phyloP scores from a whole-genome alignment of 2,113 vertebrate genomes.

The Fregetta grallaria region DNA sequence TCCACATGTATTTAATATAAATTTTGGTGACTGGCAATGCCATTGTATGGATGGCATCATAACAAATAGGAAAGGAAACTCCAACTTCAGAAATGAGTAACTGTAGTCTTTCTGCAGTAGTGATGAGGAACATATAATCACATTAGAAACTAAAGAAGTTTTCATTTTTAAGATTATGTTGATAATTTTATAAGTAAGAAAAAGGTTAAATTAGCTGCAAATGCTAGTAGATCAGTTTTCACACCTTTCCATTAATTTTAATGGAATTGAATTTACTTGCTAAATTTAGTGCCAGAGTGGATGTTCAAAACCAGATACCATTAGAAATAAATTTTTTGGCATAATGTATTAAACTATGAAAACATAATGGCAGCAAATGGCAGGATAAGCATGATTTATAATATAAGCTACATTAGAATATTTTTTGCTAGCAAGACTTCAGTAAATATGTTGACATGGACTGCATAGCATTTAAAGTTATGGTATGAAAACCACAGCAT shows the following conservation, averaged over 20 bases:
- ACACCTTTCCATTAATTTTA: not conserved
- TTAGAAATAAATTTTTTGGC: not conserved
- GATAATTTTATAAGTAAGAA: not conserved
- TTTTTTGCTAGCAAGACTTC: not conserved
- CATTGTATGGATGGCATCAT: not conserved
- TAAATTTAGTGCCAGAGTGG: not conserved
- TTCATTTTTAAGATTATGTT: not conserved
- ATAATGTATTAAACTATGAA: not conserved
- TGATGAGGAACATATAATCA: not conserved
- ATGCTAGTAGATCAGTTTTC: not conserved
- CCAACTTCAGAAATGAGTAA: not conserved
- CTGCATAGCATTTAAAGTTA: not conserved
- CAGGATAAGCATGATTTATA: not conserved
- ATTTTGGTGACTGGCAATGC: not conserved
- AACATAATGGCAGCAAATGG: not conserved
- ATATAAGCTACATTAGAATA: not conserved
- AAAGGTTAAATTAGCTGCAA: not conserved
- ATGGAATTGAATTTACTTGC: not conserved
- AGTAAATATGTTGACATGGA: not conserved
- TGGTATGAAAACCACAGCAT: not conserved
- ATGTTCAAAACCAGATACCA: not conserved
- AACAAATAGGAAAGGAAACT: not conserved
- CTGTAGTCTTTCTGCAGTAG: not conserved
- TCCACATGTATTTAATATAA: not conserved
- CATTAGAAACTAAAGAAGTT: not conserved